Base-by-base conservation (phyloP, 64 coral and sea anemone species). In the Dendrophyllia cribrosa region DNA sequence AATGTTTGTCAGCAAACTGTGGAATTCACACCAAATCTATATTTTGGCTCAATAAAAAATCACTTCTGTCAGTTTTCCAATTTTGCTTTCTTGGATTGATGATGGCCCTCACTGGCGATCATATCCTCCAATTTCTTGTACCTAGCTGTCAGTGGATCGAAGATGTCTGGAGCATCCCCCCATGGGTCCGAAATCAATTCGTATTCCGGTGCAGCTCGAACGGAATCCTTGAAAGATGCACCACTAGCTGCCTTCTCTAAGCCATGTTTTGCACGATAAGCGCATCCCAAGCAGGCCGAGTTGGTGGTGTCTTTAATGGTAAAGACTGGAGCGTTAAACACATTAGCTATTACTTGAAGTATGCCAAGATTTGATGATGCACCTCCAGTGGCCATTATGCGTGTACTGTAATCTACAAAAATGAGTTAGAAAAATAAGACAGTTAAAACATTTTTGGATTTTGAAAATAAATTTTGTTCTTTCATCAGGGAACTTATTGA, bases 211-310 rank as follows among this genome's bases (percentile, higher is more conserved):
- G 95, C 95, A 45, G 73, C 79, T 66, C 62, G 74, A 10, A 97
- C 91, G 34, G 86, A 75, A 46, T 94, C 64, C 89, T 79, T 92
- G 48, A 96, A 94, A 59, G 81, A 58, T 45, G 88, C 56, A 43
- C 85, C 91, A 53, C 78, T 80, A 13, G 68, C 48, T 24, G 79
- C 92, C 25, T 59, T 63, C 64, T 94, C 79, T 49, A 88, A 44
- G 0, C 97, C 97, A 74, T 96, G 97, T 26, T 98, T 98, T 55
- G 97, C 97, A 20, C 97, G 90, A 64, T 98, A 98, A 3, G 94
- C 91, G 52, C 97, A 98, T 6, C 97, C 97, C 2, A 98, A 76
- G 46, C 97, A 98, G 23, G 97, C 97, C 4, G 97, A 98, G 55
- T 98, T 98, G 1, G 94, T 82, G 14, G 97, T 98, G 83, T 93